Evolutionary conservation across 2,113 vertebrate genomes (phyloP), one percentile per base, ranked within the genome.

Genomic region (Zosterops hypoxanthus): DNA sequence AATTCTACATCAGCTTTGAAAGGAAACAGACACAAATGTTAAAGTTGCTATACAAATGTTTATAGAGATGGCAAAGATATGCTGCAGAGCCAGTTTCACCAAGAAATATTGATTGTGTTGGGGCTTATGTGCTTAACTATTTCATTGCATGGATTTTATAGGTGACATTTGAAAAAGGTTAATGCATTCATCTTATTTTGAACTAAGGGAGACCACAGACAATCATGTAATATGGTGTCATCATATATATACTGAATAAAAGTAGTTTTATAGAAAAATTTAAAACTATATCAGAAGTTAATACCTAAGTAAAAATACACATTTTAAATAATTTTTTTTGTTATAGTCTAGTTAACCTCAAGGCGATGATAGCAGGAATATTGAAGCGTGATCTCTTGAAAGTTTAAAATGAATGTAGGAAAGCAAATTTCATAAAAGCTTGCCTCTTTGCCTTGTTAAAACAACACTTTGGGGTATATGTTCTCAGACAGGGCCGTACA

Each of bases 111-210:
- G 82, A 81, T 52, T 92, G 52, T 73, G 46, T 60, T 60, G 33
- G 33, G 68, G 71, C 52, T 92, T 86, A 73, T 25, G 31, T 75
- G 60, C 53, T 85, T 97, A 94, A 95, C 78, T 90, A 90, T 95
- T 95, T 95, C 46, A 90, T 34, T 55, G 78, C 75, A 93, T 0
- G 12, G 59, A 79, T 90, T 90, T 91, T 53, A 76, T 28, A 92
- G n/a, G 59, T 47, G 55, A 85, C 29, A 72, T 91, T 95, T 95
- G 57, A 16, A 34, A 90, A 95, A 96, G 70, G 55, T 82, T 80
- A 95, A 96, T 91, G 61, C 55, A 94, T 69, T 95, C 31, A 77
- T 72, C 26, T 28, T 77, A 77, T 69, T 75, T 69, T 36, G 26
- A 88, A 68, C 41, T 64, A 73, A 70, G 31, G 13, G 63, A 39